Evolutionary conservation across 23 tunicate genomes (phyloP).

Genomic region (Pegea sp.): DNA sequence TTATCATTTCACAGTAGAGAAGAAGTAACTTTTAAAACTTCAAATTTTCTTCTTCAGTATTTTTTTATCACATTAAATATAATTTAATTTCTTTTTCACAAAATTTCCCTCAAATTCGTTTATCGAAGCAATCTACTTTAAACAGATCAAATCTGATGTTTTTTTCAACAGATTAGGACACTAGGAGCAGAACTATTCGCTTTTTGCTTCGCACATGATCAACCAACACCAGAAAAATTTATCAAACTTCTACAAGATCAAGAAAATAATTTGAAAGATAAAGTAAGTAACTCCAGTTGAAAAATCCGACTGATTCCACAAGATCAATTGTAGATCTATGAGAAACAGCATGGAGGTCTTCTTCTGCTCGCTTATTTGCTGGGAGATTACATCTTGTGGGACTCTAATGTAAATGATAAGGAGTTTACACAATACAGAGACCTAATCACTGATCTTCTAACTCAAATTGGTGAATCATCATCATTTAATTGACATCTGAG

Average conservation of each 20-base stretch:
- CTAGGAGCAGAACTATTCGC: slow-evolving; percentile 34
- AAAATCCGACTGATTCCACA: not conserved
- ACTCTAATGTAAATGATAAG: too few relatives aligned
- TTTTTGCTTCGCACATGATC: slow-evolving; percentile 1
- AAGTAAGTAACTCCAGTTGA: slow-evolving; percentile 6
- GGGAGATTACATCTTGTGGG: too few relatives aligned
- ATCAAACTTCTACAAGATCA: not conserved
- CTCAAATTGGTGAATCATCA: too few relatives aligned
- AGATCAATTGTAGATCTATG: slow-evolving; percentile 21
- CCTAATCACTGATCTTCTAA: too few relatives aligned
- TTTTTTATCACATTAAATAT: not conserved
- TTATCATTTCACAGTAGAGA: slow-evolving; percentile 11
- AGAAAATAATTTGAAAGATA: not conserved
- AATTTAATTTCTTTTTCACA: not conserved
- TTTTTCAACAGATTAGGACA: slow-evolving; percentile 21
- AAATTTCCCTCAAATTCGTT: not conserved
- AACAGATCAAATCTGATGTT: not conserved
- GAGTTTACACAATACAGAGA: too few relatives aligned
- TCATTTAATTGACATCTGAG: too few relatives aligned
- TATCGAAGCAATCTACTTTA: not conserved
- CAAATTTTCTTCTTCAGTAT: too few relatives aligned
- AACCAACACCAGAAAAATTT: slow-evolving; percentile 1
- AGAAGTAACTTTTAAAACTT: slow-evolving; percentile 2
- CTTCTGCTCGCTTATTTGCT: slow-evolving; percentile 29
- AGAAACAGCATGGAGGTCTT: slow-evolving; percentile 29